Evolutionary conservation across 2,113 vertebrate species (phyloP), one percentile per base, ranked within the genome.

Genomic region (Muntiacus muntjak): DNA sequence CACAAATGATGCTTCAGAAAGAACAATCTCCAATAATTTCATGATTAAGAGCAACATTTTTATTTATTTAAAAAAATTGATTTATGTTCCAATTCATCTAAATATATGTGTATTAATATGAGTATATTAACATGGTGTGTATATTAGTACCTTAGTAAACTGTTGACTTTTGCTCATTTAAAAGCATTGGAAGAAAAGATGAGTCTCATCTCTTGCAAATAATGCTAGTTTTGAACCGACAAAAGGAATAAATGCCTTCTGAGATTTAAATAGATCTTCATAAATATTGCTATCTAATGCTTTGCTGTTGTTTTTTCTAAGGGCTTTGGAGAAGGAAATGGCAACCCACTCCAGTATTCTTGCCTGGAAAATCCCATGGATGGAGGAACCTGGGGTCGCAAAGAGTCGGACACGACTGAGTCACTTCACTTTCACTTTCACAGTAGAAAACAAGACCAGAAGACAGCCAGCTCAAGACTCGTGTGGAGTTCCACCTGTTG

Each of bases 81-180:
- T 91, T 71, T 96, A 26, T 86, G 47, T 74, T 92, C 25, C 45
- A 12, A 58, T 50, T 93, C 67, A 30, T 54, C 67, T 78, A 87
- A 40, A 71, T 19, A 71, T 71, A 71, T 40, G 67, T 71, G n/a
- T 71, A 23, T 40, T 71, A 71, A 40, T 71, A 67, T 71, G n/a
- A 71, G 64, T 71, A 40, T 71, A 71, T 71, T 71, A 71, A 71
- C n/a, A 40, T 71, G 19, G n/a, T 71, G 67, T 74, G 2, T 84
- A 30, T 85, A 52, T 62, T 40, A 83, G 79, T 78, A 36, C 6
- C 87, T 78, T 64, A 84, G 45, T 30, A 88, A 62, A 55, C n/a
- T 81, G 52, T 85, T 25, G 33, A 81, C n/a, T 76, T 84, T 60
- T 90, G 28, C n/a, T 93, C 16, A 93, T 93, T 89, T 93, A 95